A percentile compares a stretch with the other conserved stretches of the same genome.
These are phyloP conservation scores for Bothrops jararaca DNA, from an alignment of 2,113 vertebrate genomes.

Conservation along the genomic window DNA sequence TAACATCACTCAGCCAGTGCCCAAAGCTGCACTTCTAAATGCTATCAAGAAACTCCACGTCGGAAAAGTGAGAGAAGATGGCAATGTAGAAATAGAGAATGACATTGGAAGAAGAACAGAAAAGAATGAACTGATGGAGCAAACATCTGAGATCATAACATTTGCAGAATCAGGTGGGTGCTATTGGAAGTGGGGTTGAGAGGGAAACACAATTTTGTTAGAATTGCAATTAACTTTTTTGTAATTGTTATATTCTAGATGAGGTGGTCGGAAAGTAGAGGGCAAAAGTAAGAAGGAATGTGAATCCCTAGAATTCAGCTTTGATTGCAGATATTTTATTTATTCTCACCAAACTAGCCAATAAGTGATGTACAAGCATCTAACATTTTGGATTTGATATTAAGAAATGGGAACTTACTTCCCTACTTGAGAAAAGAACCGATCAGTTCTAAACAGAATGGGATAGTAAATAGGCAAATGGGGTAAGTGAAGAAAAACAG, in stretches of 20 bases:
- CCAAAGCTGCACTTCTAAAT: slow-evolving; percentile 93
- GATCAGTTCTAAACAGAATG: slow-evolving; percentile 37
- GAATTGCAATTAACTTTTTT: slow-evolving; percentile 43
- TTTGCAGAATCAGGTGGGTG: slow-evolving; percentile 96
- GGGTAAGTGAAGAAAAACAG: slow-evolving; percentile 39
- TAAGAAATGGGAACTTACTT: slow-evolving; percentile 48
- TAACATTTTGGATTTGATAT: slow-evolving; percentile 54
- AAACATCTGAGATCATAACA: slow-evolving; percentile 98
- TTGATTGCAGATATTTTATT: slow-evolving; percentile 51
- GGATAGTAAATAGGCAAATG: slow-evolving; percentile 45
- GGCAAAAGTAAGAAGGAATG: slow-evolving; percentile 43
- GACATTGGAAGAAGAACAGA: slow-evolving; percentile 82
- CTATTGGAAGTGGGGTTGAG: slow-evolving; percentile 15
- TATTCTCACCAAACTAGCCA: slow-evolving; percentile 62
- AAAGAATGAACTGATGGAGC: slow-evolving; percentile 80
- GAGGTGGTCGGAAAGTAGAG: slow-evolving; percentile 16
- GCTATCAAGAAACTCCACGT: slow-evolving; percentile 95
- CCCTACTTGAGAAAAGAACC: slow-evolving; percentile 45
- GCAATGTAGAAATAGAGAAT: slow-evolving; percentile 91
- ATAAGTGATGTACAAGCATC: slow-evolving; percentile 50
- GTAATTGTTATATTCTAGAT: slow-evolving; percentile 42
- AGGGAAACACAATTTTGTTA: slow-evolving; percentile 17
- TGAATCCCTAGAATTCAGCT: slow-evolving; percentile 51
- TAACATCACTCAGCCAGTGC: slow-evolving; percentile 94
- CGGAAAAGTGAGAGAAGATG: slow-evolving; percentile 91